phyloP scores from a whole-genome alignment of 2,113 vertebrate genomes.

The Caranx melampygus region DNA sequence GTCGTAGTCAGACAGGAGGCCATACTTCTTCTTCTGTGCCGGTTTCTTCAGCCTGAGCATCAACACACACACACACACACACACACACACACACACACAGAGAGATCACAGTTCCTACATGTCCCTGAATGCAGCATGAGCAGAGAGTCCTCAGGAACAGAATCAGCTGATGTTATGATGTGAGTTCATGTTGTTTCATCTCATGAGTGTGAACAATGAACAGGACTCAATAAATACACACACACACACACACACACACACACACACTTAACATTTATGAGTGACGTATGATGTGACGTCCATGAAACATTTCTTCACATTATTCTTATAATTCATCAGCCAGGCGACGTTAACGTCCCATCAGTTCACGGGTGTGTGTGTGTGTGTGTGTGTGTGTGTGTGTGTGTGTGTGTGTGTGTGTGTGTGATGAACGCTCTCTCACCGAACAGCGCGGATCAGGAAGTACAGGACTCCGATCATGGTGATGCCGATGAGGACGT shows the following conservation, averaged over 20 bases:
- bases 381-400: background rate
- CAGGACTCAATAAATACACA: no score
- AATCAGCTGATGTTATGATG: no score
- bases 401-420: background rate
- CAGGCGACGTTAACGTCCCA: no score
- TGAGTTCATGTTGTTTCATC: no score
- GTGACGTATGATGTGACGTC: background rate
- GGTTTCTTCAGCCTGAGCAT: constrained; percentile 69
- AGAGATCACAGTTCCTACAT: no score
- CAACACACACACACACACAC: no score
- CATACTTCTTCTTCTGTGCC: constrained; percentile 71
- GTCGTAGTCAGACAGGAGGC: constrained; percentile 65
- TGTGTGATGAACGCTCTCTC: background rate
- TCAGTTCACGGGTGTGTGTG: no score
- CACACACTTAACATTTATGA: background rate
- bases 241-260: no score
- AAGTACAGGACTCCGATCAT: constrained; percentile 71
- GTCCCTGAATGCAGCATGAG: no score
- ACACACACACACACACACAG: no score
- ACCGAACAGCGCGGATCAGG: constrained; percentile 75
- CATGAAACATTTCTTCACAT: background rate
- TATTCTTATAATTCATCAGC: background rate
- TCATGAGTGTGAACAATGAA: no score
- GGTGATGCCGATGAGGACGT: constrained; percentile 73
- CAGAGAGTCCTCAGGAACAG: no score